Conservation (phyloP, 2,113 vertebrate species). For the Podiceps cristatus region DNA sequence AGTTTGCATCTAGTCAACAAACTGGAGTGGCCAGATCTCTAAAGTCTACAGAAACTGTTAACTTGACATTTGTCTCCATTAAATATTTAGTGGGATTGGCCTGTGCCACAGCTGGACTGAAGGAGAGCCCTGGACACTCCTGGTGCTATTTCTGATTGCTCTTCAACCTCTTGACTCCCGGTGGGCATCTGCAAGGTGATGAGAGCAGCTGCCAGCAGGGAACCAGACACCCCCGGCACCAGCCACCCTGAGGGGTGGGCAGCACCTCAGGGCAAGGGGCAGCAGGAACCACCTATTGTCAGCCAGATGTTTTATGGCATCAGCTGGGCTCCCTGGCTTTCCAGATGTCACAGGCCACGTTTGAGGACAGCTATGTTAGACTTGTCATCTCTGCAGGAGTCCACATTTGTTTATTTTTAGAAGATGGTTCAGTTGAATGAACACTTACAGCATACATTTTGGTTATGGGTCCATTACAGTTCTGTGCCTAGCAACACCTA, state of each 20-base stretch:
- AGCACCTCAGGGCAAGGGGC: background rate
- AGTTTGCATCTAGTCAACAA: background rate
- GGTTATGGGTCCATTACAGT: background rate
- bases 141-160: background rate
- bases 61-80: background rate
- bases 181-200: background rate
- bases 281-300: background rate
- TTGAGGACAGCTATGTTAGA: background rate
- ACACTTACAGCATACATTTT: background rate
- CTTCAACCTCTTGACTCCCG: background rate
- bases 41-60: background rate
- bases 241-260: background rate
- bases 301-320: background rate
- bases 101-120: background rate
- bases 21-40: background rate
- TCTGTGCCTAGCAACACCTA: fast-evolving
- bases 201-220: background rate
- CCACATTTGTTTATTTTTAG: background rate
- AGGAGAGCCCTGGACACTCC: background rate
- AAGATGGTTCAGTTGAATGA: background rate
- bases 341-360: background rate
- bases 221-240: background rate
- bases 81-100: background rate
- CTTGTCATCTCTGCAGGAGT: background rate
- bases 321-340: background rate